Evolutionary conservation across 2,888 invertebrate species (phyloP).

Genomic region (Nesidiocoris tenuis): DNA sequence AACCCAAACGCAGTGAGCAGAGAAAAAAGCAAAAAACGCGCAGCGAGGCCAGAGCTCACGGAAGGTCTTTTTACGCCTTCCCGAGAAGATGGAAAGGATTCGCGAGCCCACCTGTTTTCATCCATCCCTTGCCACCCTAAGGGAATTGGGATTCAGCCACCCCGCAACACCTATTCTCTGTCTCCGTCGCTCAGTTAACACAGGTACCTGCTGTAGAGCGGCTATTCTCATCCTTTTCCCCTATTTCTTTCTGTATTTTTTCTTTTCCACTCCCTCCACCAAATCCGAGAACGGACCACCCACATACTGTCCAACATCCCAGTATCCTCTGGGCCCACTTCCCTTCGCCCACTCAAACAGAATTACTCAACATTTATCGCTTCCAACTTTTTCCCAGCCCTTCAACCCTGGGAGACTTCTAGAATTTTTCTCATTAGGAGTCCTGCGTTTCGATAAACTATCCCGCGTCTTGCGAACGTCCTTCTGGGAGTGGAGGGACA

Average conservation of each 20-base stretch:
- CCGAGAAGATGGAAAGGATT: background rate
- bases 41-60: background rate
- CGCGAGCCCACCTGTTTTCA: background rate
- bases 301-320: background rate
- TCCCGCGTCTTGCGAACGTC: slow-evolving; percentile 3
- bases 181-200: background rate
- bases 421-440: slow-evolving; percentile 32
- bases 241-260: background rate
- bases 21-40: background rate
- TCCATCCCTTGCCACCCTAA: background rate
- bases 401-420: background rate
- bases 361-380: background rate
- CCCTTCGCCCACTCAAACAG: background rate
- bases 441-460: slow-evolving; percentile 14
- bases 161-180: background rate
- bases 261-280: background rate
- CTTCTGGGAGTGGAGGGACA: background rate
- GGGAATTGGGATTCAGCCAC: background rate
- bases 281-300: background rate
- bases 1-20: background rate
- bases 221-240: background rate
- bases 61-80: background rate
- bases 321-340: background rate
- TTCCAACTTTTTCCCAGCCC: background rate
- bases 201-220: background rate